Conservation (phyloP, 2,888 invertebrate species). For the Ptilodon capucinus region DNA sequence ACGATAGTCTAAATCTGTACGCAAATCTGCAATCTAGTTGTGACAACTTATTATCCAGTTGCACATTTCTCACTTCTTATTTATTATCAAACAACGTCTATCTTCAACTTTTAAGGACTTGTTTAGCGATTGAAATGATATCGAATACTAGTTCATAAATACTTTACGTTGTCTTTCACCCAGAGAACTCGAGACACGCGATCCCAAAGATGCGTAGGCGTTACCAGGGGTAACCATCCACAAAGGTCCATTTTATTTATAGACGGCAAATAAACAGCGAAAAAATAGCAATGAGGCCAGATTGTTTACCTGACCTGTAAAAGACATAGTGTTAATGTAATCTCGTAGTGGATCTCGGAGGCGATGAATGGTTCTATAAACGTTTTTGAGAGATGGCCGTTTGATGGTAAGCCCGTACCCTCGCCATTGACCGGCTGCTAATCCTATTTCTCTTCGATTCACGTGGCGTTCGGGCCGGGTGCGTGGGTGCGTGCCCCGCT, state of each 20-base stretch:
- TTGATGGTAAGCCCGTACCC: constrained; percentile 18
- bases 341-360: constrained; percentile 3
- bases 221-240: constrained; percentile 46
- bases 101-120: constrained; percentile 32
- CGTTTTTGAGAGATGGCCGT: constrained; percentile 26
- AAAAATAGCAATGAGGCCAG: constrained; percentile 13
- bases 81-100: constrained; percentile 3
- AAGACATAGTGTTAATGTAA: constrained; percentile 3
- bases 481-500: too few species aligned
- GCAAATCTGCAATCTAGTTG: not conserved
- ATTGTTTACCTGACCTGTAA: not conserved
- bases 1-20: not conserved
- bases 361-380: constrained; percentile 27
- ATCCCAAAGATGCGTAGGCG: constrained; percentile 54
- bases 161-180: constrained; percentile 28
- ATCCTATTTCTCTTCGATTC: constrained; percentile 44
- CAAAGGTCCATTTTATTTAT: constrained; percentile 44
- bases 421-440: constrained; percentile 40
- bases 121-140: constrained; percentile 37
- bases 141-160: constrained; percentile 49
- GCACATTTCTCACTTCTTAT: not conserved
- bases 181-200: constrained; percentile 32
- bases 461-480: constrained; percentile 31
- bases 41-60: not conserved
- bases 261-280: constrained; percentile 24